phyloP scores from a whole-genome alignment of 2,888 invertebrate species.

The Drosophila falleni region DNA sequence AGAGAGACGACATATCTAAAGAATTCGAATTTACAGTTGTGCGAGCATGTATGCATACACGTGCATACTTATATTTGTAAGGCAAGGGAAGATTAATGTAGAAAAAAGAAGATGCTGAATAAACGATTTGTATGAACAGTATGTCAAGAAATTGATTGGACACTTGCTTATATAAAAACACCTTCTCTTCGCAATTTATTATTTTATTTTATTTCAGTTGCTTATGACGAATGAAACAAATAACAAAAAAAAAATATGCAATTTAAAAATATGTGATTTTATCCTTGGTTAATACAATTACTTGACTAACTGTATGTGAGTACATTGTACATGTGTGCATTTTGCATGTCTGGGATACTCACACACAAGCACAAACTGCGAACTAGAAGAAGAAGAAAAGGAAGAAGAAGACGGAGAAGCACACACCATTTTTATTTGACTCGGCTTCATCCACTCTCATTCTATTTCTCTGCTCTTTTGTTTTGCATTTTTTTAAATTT shows the following conservation, averaged over 20 bases:
- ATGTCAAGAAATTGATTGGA: neutral
- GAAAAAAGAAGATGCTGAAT: neutral
- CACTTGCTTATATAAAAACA: neutral
- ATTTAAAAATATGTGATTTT: neutral
- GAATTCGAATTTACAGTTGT: neutral
- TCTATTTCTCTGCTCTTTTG: slow-evolving; percentile 1
- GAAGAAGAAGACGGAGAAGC: slow-evolving; percentile 5
- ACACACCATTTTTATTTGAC: slow-evolving; percentile 61
- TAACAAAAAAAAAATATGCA: too few species aligned
- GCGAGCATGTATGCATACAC: neutral
- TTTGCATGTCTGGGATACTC: slow-evolving; percentile 1
- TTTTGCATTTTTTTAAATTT: slow-evolving; percentile 4
- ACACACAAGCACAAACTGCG: neutral
- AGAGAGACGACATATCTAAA: slow-evolving; percentile 1
- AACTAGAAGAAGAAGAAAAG: slow-evolving; percentile 8
- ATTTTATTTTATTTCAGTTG: neutral
- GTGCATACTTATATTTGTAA: neutral
- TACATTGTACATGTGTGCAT: neutral
- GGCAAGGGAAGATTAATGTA: neutral
- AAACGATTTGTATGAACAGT: neutral
- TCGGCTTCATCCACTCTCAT: slow-evolving; percentile 44
- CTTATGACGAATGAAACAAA: neutral
- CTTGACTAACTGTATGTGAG: neutral
- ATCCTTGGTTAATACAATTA: neutral
- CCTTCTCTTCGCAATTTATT: neutral